These are phyloP conservation scores for Tenrec ecaudatus DNA, from an alignment of 2,113 vertebrate species.

Conservation along the genomic window DNA sequence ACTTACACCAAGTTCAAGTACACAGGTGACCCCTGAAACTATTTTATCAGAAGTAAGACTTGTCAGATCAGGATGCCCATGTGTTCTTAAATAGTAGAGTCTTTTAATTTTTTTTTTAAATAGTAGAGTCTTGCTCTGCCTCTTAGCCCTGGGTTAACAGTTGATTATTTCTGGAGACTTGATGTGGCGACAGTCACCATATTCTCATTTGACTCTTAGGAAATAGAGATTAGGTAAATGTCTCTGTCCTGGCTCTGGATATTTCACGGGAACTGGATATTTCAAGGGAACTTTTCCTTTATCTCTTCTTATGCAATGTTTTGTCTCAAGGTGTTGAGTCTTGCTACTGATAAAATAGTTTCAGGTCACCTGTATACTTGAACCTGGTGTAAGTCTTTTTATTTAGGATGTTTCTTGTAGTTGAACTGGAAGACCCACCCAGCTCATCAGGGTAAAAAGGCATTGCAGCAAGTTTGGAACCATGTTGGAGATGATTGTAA, in stretches of 20 bases:
- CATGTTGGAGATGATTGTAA: slow-evolving; percentile 59
- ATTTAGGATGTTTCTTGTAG: background rate
- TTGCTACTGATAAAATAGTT: slow-evolving; percentile 16
- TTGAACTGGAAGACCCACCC: background rate
- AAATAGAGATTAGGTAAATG: slow-evolving; percentile 56
- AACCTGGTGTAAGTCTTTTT: background rate
- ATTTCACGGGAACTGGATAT: slow-evolving; percentile 19
- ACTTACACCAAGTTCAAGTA: background rate
- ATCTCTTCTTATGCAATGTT: slow-evolving; percentile 13
- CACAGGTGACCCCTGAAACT: background rate
- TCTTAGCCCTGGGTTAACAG: slow-evolving; percentile 26
- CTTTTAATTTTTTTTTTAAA: background rate
- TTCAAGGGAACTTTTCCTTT: no score
- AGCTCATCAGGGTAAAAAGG: slow-evolving; percentile 56
- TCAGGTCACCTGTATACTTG: background rate
- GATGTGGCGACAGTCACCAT: slow-evolving; percentile 8
- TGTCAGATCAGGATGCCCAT: slow-evolving; percentile 4
- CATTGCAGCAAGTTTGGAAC: slow-evolving; percentile 25
- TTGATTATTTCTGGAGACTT: slow-evolving; percentile 42
- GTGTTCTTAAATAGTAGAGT: background rate
- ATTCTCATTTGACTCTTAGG: slow-evolving; percentile 59
- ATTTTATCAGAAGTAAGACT: background rate
- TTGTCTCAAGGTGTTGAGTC: slow-evolving; percentile 29
- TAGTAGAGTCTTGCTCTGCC: background rate
- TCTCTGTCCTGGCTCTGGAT: background rate